These are phyloP conservation scores for Allophyes oxyacanthae DNA, from an alignment of 2,888 invertebrate species.

Conservation along the genomic window DNA sequence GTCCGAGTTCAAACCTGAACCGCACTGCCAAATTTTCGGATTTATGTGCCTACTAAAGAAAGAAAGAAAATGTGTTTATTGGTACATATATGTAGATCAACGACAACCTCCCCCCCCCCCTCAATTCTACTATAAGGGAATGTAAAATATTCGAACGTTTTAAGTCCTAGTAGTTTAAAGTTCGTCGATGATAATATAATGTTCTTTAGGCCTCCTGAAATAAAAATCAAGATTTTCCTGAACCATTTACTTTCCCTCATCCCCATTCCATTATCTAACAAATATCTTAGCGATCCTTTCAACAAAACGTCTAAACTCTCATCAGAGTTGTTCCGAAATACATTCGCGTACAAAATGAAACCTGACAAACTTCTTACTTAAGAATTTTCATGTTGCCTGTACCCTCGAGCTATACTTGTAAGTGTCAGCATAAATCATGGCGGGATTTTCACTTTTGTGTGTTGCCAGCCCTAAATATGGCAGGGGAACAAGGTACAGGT, in stretches of 20 bases:
- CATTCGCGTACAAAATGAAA: conserved; percentile 41
- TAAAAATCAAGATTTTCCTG: no score
- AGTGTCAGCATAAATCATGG: conserved; percentile 63
- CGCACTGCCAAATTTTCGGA: no score
- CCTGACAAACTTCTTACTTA: conserved; percentile 60
- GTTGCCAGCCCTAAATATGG: conserved; percentile 15
- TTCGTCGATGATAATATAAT: no score
- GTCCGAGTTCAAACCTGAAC: no score
- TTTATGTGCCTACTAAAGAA: no score
- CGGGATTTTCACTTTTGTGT: conserved; percentile 61
- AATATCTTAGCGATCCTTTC: conserved; percentile 9
- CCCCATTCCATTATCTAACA: neutral
- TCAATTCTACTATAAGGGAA: no score
- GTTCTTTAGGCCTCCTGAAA: no score
- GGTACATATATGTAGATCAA: no score
- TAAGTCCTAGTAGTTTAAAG: no score
- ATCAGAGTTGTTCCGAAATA: conserved; percentile 42
- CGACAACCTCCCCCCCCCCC: no score
- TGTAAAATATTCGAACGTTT: no score
- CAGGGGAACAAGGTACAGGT: neutral
- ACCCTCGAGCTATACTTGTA: conserved; percentile 47
- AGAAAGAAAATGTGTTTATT: no score
- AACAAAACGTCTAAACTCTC: conserved; percentile 30
- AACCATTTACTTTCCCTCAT: neutral
- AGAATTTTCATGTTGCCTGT: conserved; percentile 54